Base-by-base conservation (phyloP, 2,797 vertebrate genomes). In the Eremophila alpestris region DNA sequence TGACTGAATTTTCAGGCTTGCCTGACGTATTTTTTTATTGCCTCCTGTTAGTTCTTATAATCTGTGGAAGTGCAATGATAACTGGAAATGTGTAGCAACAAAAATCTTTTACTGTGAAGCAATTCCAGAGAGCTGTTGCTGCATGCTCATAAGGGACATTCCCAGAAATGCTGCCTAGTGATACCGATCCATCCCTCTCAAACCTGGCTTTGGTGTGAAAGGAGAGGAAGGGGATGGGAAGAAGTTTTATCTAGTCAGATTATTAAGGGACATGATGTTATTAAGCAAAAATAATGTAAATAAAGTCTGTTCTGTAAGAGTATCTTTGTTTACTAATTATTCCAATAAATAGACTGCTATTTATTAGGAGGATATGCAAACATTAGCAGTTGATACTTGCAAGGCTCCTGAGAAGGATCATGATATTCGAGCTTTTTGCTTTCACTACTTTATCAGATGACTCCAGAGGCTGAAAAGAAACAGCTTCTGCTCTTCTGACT, bases 241-340 rank as follows among this genome's bases (percentile, higher is more conserved):
- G 30, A 84, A 92, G n/a, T 6, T 49, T 87, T 88, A 62, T 46
- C 73, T 95, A 22, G 69, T 68, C 83, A 62, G 36, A 52, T n/a
- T 86, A 74, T 41, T 79, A 59, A 63, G 22, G 91, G 41, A 82
- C 7, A 46, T 49, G 49, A 64, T 55, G 89, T 22, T 82, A 8
- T 75, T 86, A 78, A 51, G 11, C 34, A 56, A 43, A 94, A 69
- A 78, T 30, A 51, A 5, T 56, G 16, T 43, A 83, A 80, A 76
- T 36, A 90, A 90, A 51, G 14, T 73, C 26, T 92, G 16, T 6
- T 6, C 23, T 74, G 56, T 89, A 18, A 67, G 11, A 70, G 4
- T 43, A 59, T 34, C 87, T 92, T 87, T 94, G 45, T 19, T 91
- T 80, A 16, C 46, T 92, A 87, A 58, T 94, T 68, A 89, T 54